These are phyloP conservation scores for Erebia ligea DNA, from an alignment of 2,888 invertebrate genomes.

Conservation along the genomic window DNA sequence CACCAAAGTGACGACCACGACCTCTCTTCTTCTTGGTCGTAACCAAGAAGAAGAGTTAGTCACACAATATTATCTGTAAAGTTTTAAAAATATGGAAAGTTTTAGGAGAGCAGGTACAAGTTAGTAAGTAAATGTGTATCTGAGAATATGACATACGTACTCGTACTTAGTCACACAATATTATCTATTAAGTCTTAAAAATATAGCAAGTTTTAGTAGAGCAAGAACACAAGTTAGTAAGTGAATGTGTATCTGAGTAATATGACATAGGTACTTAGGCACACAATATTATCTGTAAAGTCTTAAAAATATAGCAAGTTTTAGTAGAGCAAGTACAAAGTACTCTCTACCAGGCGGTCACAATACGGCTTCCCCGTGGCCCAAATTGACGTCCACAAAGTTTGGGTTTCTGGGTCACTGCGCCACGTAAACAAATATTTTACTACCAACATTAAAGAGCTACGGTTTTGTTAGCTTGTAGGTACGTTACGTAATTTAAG, in stretches of 20 bases:
- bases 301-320: conserved; percentile 6
- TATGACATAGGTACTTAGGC: too few relatives aligned
- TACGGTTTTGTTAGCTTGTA: background rate
- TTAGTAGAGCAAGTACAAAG: background rate
- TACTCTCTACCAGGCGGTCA: conserved; percentile 20
- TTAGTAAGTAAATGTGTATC: too few relatives aligned
- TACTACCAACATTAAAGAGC: background rate
- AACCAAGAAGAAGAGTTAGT: too few relatives aligned
- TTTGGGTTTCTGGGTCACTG: conserved; percentile 36
- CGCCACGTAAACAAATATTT: conserved; percentile 20
- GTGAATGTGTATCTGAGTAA: too few relatives aligned
- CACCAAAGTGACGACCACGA: too few relatives aligned
- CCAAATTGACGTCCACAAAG: conserved; percentile 37
- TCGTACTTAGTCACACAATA: too few relatives aligned
- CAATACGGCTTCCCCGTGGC: conserved; percentile 39
- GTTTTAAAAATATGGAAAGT: conserved; percentile 2
- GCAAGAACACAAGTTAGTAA: too few relatives aligned
- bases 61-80: background rate
- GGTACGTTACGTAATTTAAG: background rate
- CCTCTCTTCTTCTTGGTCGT: too few relatives aligned
- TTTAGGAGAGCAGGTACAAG: background rate
- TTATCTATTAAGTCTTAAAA: too few relatives aligned
- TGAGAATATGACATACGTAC: too few relatives aligned
- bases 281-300: background rate
- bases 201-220: too few relatives aligned